Base-by-base conservation (phyloP, 2,888 invertebrate genomes). In the Conops quadrifasciatus region DNA sequence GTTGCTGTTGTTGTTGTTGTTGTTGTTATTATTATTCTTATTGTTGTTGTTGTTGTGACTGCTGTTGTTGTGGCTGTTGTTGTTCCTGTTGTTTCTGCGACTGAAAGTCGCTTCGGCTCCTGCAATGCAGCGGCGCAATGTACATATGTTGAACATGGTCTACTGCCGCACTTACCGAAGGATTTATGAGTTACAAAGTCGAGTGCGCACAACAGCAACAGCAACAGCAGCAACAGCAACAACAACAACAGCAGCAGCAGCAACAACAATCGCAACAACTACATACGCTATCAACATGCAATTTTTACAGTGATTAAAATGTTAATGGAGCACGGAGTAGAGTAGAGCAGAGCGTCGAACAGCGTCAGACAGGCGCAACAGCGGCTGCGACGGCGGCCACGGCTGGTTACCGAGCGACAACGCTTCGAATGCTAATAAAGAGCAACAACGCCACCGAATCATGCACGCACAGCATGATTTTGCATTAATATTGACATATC, bases 131-230 rank as follows among this genome's bases (percentile, higher is more conserved):
- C 49, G 58, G 30, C 58, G 53, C 67, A 67, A 67, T 43, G 36
- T 67, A 26, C 58, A 56, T 74, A 74, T 75, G 75, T 74, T 78
- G 75, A 73, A 78, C 75, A 77, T 75, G 73, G 73, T 73, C 71
- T 74, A 71, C 73, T 72, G 72, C 75, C 73, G 75, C 75, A 76
- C 75, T 73, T 72, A 74, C 70, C 82, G 81, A 81, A 79, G 80
- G 80, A 82, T 81, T 82, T 83, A 83, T 82, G 82, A 78, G 78
- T 81, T 79, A 78, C 80, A 80, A 80, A 72, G n/a, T 28, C 47
- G 59, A 45, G n/a, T 28, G 53, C 28, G 63, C 69, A 43, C 69
- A 63, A 63, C 53, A 63, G 63, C 62, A 60, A 21, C 56, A 26
- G 21, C 63, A 43, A n/a, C 62, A 62, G n/a, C 62, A 43, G 19